Conservation (phyloP, 2,797 vertebrate species). For the Chiloscyllium punctatum region DNA sequence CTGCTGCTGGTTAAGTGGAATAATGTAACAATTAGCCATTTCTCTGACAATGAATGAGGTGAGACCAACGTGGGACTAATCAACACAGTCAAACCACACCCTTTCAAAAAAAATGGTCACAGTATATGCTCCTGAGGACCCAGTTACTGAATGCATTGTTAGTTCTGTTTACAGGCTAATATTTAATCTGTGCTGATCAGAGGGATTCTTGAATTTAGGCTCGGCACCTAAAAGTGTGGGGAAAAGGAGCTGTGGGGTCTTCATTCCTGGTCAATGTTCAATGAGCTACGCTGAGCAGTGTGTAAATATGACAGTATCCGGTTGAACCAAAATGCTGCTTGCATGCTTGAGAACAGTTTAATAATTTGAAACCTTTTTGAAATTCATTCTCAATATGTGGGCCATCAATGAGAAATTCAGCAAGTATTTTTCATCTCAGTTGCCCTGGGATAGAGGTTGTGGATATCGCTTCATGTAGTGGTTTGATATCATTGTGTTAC, state of each 20-base stretch:
- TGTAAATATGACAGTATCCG: not conserved
- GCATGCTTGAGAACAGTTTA: not conserved
- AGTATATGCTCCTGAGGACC: not conserved
- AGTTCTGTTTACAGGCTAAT: not conserved
- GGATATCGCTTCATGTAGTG: not conserved
- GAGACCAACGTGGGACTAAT: not conserved
- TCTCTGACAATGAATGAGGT: not conserved
- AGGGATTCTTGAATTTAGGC: not conserved
- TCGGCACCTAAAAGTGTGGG: not conserved
- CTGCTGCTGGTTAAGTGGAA: not conserved
- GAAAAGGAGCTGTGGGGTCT: not conserved
- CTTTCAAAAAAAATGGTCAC: not conserved
- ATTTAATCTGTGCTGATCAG: not conserved
- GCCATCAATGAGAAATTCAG: not conserved
- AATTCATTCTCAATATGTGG: not conserved
- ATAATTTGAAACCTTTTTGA: not conserved
- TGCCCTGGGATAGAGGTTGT: not conserved
- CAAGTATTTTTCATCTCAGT: not conserved
- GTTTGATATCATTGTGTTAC: not conserved
- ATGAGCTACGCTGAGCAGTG: not conserved
- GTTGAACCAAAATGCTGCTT: not conserved
- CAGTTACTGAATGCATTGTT: not conserved
- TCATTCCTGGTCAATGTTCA: not conserved
- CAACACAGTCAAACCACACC: constrained; percentile 5
- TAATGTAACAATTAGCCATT: not conserved